phyloP scores from a whole-genome alignment of 2,113 vertebrate genomes.

The Pseudonaja textilis region DNA sequence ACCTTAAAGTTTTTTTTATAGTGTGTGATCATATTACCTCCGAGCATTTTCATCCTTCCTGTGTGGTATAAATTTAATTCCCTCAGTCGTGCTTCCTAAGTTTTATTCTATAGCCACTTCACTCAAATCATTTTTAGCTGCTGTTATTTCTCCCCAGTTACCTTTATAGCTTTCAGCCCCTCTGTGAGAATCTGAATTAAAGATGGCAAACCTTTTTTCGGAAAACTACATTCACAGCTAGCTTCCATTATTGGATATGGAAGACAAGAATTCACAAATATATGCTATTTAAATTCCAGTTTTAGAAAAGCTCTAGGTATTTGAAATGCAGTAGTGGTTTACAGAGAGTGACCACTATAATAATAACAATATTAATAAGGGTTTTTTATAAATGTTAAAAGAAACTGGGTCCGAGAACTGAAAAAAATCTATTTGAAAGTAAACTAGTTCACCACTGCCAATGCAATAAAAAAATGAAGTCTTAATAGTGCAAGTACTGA shows the following conservation, averaged over 20 bases:
- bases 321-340: neutral
- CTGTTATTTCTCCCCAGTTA: conserved; percentile 36
- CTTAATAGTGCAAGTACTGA: neutral
- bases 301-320: neutral
- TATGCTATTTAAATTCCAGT: neutral
- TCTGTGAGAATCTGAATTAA: conserved; percentile 22
- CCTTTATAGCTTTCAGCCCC: conserved; percentile 39
- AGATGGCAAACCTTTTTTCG: neutral
- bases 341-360: neutral
- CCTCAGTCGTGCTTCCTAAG: neutral
- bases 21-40: neutral
- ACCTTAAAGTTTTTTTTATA: conserved; percentile 54
- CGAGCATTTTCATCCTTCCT: conserved; percentile 25
- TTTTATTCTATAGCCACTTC: conserved; percentile 45
- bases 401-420: neutral
- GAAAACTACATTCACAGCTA: neutral
- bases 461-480: neutral
- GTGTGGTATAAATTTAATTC: conserved; percentile 48
- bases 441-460: neutral
- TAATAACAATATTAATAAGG: neutral
- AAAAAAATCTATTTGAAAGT: neutral
- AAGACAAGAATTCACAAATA: neutral
- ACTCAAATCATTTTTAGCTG: conserved; percentile 21
- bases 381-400: neutral
- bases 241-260: neutral